phyloP scores from a whole-genome alignment of 2,888 invertebrate species.

The Sympetrum striolatum region DNA sequence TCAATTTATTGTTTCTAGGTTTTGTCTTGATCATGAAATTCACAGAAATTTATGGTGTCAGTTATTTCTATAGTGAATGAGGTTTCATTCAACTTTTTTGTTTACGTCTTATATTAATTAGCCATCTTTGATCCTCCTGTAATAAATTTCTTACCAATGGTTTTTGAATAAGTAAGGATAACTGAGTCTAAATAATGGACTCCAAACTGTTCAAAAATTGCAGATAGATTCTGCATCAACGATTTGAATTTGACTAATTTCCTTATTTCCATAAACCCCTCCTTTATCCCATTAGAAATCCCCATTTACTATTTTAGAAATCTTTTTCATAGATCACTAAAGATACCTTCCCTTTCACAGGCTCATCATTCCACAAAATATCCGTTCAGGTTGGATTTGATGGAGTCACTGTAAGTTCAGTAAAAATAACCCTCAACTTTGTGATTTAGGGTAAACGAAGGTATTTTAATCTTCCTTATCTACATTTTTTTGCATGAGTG shows the following conservation, averaged over 20 bases:
- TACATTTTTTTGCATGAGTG: background rate
- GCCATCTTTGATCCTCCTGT: background rate
- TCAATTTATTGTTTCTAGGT: background rate
- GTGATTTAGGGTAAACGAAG: constrained; percentile 38
- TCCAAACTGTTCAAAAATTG: background rate
- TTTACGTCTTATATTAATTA: background rate
- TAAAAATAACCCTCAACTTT: constrained; percentile 30
- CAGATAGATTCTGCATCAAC: background rate
- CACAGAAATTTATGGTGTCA: background rate
- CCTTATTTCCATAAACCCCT: background rate
- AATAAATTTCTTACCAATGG: background rate
- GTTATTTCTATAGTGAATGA: background rate
- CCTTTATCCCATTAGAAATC: background rate
- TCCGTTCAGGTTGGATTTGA: constrained; percentile 25
- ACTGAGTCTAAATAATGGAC: background rate
- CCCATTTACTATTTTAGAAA: background rate
- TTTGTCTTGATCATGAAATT: background rate
- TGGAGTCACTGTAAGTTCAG: constrained; percentile 33
- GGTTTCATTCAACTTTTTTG: background rate
- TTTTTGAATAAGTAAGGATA: background rate
- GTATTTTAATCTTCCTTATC: constrained; percentile 8
- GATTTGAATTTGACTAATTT: background rate
- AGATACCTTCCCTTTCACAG: constrained; percentile 35
- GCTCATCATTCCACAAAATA: constrained; percentile 25
- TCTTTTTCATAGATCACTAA: constrained; percentile 19